Evolutionary conservation across 2,888 invertebrate species (phyloP).

Genomic region (Syrphus vitripennis): DNA sequence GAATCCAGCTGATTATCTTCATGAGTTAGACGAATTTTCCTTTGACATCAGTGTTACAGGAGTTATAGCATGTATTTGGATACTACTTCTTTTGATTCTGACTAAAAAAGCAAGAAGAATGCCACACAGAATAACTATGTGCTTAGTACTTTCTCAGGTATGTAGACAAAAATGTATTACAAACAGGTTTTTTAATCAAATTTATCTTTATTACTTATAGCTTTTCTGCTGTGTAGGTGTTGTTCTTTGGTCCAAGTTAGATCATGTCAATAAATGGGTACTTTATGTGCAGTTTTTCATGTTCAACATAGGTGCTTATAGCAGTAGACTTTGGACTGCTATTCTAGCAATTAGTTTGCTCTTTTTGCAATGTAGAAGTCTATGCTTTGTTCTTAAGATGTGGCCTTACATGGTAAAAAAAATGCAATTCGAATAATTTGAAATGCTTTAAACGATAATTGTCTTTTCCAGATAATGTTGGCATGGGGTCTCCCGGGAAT

Average conservation of each 20-base stretch:
- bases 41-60: conserved; percentile 92
- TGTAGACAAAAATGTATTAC: neutral
- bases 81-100: conserved; percentile 87
- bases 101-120: conserved; percentile 89
- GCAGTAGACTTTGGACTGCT: conserved; percentile 92
- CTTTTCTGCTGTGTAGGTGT: conserved; percentile 87
- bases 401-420: conserved; percentile 85
- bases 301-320: conserved; percentile 89
- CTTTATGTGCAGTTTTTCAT: conserved; percentile 89
- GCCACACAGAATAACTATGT: conserved; percentile 91
- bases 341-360: conserved; percentile 91
- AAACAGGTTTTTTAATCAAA: neutral
- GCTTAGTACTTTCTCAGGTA: conserved; percentile 91
- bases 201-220: conserved; percentile 78
- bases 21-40: conserved; percentile 89
- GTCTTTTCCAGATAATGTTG: conserved; percentile 81
- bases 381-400: conserved; percentile 90
- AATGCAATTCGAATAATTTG: conserved; percentile 78
- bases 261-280: conserved; percentile 83
- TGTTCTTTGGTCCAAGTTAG: conserved; percentile 87
- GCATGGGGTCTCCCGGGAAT: conserved; percentile 87
- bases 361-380: conserved; percentile 91
- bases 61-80: conserved; percentile 89
- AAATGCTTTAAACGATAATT: neutral
- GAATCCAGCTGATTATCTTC: conserved; percentile 87